Percentiles rank a stretch among this genome's conserved stretches.
These are phyloP conservation scores for Celastrina argiolus DNA, from an alignment of 2,888 invertebrate species.

Conservation along the genomic window DNA sequence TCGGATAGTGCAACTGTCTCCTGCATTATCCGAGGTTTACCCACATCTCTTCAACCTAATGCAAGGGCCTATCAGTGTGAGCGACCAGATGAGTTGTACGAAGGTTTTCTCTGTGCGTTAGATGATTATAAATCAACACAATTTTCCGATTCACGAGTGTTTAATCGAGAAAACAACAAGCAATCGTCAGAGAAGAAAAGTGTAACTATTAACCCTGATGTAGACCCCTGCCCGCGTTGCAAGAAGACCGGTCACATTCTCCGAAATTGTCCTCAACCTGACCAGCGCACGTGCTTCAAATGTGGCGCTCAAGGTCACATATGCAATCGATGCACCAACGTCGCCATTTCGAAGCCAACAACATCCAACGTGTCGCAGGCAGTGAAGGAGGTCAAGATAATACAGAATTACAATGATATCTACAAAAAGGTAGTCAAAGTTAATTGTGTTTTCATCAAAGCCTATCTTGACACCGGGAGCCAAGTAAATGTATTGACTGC, in stretches of 20 bases:
- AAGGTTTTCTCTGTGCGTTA: slow-evolving; percentile 33
- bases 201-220: background rate
- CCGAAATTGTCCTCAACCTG: slow-evolving; percentile 30
- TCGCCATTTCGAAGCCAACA: too few species aligned
- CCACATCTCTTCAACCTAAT: slow-evolving; percentile 34
- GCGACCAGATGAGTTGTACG: slow-evolving; percentile 35
- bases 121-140: slow-evolving; percentile 33
- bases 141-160: background rate
- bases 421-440: slow-evolving; percentile 29
- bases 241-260: slow-evolving; percentile 29
- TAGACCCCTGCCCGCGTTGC: slow-evolving; percentile 29
- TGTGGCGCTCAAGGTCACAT: slow-evolving; percentile 33
- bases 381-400: slow-evolving; percentile 31
- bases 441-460: slow-evolving; percentile 26
- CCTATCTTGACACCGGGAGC: slow-evolving; percentile 32
- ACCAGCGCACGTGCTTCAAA: slow-evolving; percentile 31
- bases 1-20: slow-evolving; percentile 35
- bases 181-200: background rate
- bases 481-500: slow-evolving; percentile 28
- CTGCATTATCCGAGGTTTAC: slow-evolving; percentile 37
- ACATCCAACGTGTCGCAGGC: too few species aligned
- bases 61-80: slow-evolving; percentile 37
- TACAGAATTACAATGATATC: slow-evolving; percentile 23
- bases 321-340: too few species aligned
- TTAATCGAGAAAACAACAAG: background rate